A percentile compares a stretch with the other conserved stretches of the same genome.
phyloP scores from a whole-genome alignment of 2,888 invertebrate species.

The Caenorhabditis angaria region DNA sequence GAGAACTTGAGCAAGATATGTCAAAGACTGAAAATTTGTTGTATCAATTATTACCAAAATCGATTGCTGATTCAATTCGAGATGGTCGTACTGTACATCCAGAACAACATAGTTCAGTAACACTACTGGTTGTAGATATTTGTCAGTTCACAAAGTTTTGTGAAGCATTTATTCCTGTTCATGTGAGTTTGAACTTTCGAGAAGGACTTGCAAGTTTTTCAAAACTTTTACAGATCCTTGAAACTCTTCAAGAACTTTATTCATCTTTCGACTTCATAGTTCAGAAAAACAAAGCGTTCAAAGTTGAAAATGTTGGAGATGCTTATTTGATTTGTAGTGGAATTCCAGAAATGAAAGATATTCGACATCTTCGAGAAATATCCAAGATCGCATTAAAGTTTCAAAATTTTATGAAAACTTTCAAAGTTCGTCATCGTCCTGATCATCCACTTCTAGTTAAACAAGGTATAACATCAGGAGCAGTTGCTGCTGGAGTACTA shows the following conservation, averaged over 20 bases:
- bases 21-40: conserved; percentile 48
- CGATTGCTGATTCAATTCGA: conserved; percentile 47
- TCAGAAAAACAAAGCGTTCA: conserved; percentile 50
- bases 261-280: conserved; percentile 55
- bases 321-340: conserved; percentile 57
- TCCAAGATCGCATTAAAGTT: conserved; percentile 45
- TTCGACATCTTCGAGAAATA: conserved; percentile 48
- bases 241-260: conserved; percentile 55
- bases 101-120: conserved; percentile 48
- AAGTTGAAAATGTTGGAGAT: conserved; percentile 60
- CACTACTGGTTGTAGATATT: conserved; percentile 54
- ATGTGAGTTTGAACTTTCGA: conserved; percentile 28
- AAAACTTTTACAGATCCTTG: conserved; percentile 42
- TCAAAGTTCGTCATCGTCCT: conserved; percentile 49
- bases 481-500: conserved; percentile 55
- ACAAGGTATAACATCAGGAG: conserved; percentile 52
- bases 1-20: conserved; percentile 47
- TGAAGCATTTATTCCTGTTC: conserved; percentile 55
- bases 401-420: conserved; percentile 41
- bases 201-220: background rate
- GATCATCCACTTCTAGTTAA: conserved; percentile 43
- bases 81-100: conserved; percentile 46
- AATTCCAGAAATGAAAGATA: conserved; percentile 45
- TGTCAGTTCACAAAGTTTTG: conserved; percentile 55
- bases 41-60: conserved; percentile 53